A percentile compares a stretch with the other conserved stretches of the same genome.
phyloP scores from a whole-genome alignment of 2,888 invertebrate species.

The Dyspetes luteomarginatus region DNA sequence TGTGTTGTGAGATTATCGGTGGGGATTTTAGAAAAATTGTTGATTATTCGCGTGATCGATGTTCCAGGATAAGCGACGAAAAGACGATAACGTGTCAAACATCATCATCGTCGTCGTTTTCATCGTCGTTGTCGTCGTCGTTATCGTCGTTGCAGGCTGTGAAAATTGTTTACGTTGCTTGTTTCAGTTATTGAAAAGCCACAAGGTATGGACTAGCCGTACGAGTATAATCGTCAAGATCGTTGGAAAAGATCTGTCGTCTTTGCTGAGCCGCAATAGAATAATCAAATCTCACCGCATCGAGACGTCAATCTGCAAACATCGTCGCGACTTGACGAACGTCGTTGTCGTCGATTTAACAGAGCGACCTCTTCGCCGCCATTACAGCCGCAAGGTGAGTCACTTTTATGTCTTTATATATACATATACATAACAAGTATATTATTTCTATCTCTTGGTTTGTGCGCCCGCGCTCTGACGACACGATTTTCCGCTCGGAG shows the following conservation, averaged over 20 bases:
- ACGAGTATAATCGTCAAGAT: constrained; percentile 29
- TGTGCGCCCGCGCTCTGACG: too few relatives aligned
- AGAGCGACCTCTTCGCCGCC: constrained; percentile 78
- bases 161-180: constrained; percentile 74
- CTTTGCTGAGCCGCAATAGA: constrained; percentile 1
- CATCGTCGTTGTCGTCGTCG: constrained; percentile 65
- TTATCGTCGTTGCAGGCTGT: constrained; percentile 67
- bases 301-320: constrained; percentile 65
- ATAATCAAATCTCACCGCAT: constrained; percentile 20
- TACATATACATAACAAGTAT: too few relatives aligned
- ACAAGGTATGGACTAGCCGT: constrained; percentile 80
- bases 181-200: constrained; percentile 79
- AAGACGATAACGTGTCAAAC: constrained; percentile 51
- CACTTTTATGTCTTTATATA: constrained; percentile 51
- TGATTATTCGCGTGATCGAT: constrained; percentile 36
- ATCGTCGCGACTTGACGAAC: constrained; percentile 66
- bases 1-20: constrained; percentile 35
- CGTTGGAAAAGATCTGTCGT: constrained; percentile 9
- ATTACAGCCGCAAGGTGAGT: constrained; percentile 83
- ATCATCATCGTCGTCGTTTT: constrained; percentile 52
- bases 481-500: too few relatives aligned
- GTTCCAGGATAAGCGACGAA: constrained; percentile 45
- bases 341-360: constrained; percentile 67
- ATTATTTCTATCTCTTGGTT: too few relatives aligned
- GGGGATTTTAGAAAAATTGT: constrained; percentile 5